Percentiles rank a stretch among this genome's conserved stretches.
Evolutionary conservation across 2,113 vertebrate genomes (phyloP).

Genomic region (Gobiocypris rarus): DNA sequence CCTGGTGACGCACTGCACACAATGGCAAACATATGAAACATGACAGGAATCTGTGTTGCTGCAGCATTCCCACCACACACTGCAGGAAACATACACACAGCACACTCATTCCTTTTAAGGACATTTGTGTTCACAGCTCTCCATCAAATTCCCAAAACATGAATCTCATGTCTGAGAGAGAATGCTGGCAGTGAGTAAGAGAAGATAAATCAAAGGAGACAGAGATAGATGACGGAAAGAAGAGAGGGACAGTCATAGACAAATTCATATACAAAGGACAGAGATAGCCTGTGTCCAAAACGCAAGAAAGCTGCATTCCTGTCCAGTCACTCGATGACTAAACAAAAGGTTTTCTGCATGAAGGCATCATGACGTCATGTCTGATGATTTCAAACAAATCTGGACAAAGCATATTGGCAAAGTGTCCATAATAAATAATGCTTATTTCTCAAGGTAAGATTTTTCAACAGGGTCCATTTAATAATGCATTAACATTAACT

Average conservation of each 20-base stretch:
- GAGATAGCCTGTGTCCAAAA: background rate
- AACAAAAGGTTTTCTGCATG: background rate
- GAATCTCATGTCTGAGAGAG: constrained; percentile 28
- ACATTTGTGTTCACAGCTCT: constrained; percentile 44
- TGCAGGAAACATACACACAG: constrained; percentile 66
- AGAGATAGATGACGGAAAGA: background rate
- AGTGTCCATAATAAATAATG: background rate
- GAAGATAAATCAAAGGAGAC: background rate
- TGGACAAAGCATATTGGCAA: background rate
- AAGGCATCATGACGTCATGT: constrained; percentile 18
- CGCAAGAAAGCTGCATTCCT: background rate
- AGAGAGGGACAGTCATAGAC: background rate
- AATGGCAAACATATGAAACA: constrained; percentile 69
- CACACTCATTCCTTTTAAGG: constrained; percentile 58
- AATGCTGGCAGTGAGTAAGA: background rate
- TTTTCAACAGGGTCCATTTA: no score
- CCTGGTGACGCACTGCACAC: constrained; percentile 33
- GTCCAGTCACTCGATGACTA: constrained; percentile 2
- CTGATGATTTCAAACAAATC: background rate
- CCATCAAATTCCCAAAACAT: constrained; percentile 59
- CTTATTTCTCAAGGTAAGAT: background rate
- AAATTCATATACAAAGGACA: background rate
- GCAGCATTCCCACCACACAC: constrained; percentile 68
- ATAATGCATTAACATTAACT: no score
- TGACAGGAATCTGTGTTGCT: constrained; percentile 67